Conservation (phyloP, 1,140 invertebrate species). For the Apis florea region DNA sequence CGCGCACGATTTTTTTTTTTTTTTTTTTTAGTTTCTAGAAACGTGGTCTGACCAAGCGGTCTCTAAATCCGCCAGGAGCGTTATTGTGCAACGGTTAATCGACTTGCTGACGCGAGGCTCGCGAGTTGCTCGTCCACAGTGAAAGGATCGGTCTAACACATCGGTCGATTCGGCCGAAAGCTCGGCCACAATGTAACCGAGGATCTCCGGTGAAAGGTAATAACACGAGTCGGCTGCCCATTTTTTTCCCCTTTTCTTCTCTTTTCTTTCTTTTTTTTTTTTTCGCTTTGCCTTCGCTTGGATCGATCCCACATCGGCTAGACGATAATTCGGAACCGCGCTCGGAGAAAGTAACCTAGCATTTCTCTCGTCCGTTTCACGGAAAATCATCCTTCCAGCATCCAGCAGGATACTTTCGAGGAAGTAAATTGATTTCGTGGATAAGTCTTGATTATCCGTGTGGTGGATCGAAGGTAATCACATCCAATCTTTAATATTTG, state of each 20-base stretch:
- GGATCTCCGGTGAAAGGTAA: constrained; percentile 57
- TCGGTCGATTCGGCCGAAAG: constrained; percentile 29
- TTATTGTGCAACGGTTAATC: constrained; percentile 39
- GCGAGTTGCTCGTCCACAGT: constrained; percentile 39
- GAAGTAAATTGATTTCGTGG: not conserved
- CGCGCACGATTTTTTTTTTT: not conserved
- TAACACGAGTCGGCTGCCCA: constrained; percentile 27
- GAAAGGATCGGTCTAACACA: constrained; percentile 54
- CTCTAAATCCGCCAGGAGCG: not conserved
- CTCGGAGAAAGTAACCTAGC: not conserved
- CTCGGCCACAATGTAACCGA: constrained; percentile 42
- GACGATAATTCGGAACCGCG: constrained; percentile 20
- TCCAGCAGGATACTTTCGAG: not conserved
- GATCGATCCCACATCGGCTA: not conserved
- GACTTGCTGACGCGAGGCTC: constrained; percentile 1
- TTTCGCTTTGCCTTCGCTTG: not conserved
- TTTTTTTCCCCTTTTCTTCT: not conserved
- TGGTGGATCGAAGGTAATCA: too few species aligned
- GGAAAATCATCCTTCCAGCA: not conserved
- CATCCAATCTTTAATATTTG: too few species aligned
- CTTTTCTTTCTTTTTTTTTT: not conserved
- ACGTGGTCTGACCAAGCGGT: not conserved
- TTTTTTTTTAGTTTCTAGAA: not conserved
- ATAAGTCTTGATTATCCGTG: too few species aligned
- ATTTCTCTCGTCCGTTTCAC: not conserved